These are phyloP conservation scores for Dicentrarchus labrax DNA, from an alignment of 2,113 vertebrate species.

Conservation along the genomic window DNA sequence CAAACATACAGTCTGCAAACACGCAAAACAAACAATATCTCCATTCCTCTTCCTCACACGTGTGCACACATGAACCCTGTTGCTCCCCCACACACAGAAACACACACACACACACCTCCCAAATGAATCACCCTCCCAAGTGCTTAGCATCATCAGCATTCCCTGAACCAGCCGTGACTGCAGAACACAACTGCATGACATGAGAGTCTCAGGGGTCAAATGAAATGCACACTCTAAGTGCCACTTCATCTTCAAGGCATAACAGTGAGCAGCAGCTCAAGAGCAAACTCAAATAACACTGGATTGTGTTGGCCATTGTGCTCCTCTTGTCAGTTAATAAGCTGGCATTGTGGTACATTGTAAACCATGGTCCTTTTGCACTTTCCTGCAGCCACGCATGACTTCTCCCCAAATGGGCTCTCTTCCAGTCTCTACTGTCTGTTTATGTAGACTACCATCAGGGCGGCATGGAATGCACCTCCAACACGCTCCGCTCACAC, in stretches of 20 bases:
- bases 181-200: conserved; percentile 62
- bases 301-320: conserved; percentile 45
- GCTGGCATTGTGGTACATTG: conserved; percentile 44
- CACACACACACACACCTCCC: conserved; percentile 35
- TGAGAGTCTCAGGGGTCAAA: conserved; percentile 72
- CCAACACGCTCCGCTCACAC: conserved; percentile 48
- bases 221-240: conserved; percentile 74
- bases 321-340: conserved; percentile 44
- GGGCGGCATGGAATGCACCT: conserved; percentile 71
- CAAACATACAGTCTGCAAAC: conserved; percentile 54
- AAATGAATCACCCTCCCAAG: conserved; percentile 65
- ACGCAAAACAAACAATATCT: conserved; percentile 63
- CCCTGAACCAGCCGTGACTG: conserved; percentile 65
- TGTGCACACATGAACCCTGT: not conserved
- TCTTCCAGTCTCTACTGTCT: conserved; percentile 61
- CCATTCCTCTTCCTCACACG: conserved; percentile 40
- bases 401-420: conserved; percentile 66
- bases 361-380: conserved; percentile 39
- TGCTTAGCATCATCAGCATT: conserved; percentile 71
- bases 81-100: conserved; percentile 5
- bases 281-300: conserved; percentile 51
- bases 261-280: conserved; percentile 62
- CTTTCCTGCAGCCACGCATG: conserved; percentile 65
- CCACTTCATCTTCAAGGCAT: conserved; percentile 78
- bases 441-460: conserved; percentile 69